phyloP scores from a whole-genome alignment of 2,797 vertebrate genomes.

The Chrysocyon brachyurus region DNA sequence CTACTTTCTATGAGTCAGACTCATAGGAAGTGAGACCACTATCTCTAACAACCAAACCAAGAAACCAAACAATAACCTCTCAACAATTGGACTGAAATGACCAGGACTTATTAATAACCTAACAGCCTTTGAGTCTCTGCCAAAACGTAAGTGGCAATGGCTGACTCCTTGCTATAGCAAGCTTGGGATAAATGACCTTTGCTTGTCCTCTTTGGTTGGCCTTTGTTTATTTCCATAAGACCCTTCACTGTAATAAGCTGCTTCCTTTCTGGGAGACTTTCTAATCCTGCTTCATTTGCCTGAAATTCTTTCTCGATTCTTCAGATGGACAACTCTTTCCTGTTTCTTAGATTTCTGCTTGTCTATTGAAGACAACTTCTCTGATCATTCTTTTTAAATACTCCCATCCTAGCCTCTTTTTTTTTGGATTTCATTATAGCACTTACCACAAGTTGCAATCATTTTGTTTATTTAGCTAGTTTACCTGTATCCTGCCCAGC shows the following conservation, averaged over 20 bases:
- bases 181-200: neutral
- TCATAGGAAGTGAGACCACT: neutral
- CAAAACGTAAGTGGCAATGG: neutral
- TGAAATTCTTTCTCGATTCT: neutral
- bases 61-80: neutral
- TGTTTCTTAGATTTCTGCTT: neutral
- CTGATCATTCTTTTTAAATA: neutral
- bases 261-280: neutral
- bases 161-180: neutral
- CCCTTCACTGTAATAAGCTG: neutral
- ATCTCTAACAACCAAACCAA: neutral
- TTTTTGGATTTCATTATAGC: neutral
- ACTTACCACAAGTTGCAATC: neutral
- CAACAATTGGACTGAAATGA: neutral
- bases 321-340: neutral
- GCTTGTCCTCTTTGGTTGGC: neutral
- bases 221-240: constrained; percentile 25
- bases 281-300: neutral
- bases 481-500: neutral
- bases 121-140: neutral
- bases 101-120: neutral
- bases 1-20: neutral
- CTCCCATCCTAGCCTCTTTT: neutral
- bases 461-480: neutral
- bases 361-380: neutral